These are phyloP conservation scores for Phataginus tetradactyla DNA, from an alignment of 2,797 vertebrate genomes.

Conservation along the genomic window DNA sequence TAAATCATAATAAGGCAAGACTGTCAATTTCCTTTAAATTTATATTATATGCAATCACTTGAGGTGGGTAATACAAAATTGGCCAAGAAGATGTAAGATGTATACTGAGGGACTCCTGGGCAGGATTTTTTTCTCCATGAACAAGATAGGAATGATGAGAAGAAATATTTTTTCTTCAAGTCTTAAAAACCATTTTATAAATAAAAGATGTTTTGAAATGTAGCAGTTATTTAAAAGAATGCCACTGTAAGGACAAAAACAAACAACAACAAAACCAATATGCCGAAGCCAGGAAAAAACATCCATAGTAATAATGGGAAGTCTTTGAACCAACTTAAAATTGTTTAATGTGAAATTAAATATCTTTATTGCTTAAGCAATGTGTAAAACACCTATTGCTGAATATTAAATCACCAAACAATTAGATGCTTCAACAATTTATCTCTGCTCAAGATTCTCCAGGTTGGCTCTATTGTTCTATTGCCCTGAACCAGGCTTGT, in stretches of 20 bases:
- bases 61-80: not conserved
- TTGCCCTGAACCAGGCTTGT: not conserved
- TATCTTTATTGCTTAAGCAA: not conserved
- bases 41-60: not conserved
- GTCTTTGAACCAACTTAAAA: not conserved
- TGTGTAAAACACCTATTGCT: not conserved
- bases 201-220: not conserved
- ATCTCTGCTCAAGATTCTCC: not conserved
- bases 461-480: not conserved
- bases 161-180: not conserved
- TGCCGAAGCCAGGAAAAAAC: not conserved
- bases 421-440: not conserved
- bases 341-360: not conserved
- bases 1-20: not conserved
- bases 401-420: not conserved
- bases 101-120: not conserved
- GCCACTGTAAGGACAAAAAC: not conserved
- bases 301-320: not conserved
- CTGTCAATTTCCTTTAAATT: not conserved
- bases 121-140: not conserved
- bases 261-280: not conserved
- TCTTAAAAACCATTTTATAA: not conserved
- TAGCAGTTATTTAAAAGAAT: not conserved
- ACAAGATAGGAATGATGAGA: not conserved
- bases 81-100: not conserved